phyloP scores from a whole-genome alignment of 2,888 invertebrate genomes.

The Baronia brevicornis region DNA sequence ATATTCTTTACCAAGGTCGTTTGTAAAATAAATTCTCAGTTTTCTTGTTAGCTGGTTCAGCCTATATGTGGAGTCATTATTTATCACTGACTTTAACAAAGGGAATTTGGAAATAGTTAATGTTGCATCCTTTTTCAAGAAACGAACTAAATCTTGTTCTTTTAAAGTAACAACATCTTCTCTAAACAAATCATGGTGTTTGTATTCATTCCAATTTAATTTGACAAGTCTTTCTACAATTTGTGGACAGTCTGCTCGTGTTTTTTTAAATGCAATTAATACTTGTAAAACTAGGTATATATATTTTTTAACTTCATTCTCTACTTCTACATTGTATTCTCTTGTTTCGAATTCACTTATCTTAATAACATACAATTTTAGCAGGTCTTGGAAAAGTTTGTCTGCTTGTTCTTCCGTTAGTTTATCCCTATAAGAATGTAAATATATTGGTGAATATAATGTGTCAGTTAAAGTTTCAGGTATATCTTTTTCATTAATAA shows the following conservation, averaged over 20 bases:
- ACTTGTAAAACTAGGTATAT: constrained; percentile 21
- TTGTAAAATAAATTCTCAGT: constrained; percentile 39
- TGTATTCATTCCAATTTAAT: constrained; percentile 24
- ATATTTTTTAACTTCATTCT: constrained; percentile 18
- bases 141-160: constrained; percentile 18
- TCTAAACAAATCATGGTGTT: constrained; percentile 18
- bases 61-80: constrained; percentile 12
- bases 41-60: constrained; percentile 33
- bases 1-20: constrained; percentile 34
- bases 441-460: constrained; percentile 17
- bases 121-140: constrained; percentile 24
- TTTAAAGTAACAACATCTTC: constrained; percentile 17
- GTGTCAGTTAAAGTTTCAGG: constrained; percentile 24
- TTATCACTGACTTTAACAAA: constrained; percentile 7
- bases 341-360: constrained; percentile 22
- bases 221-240: constrained; percentile 29
- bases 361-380: constrained; percentile 26
- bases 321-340: too few relatives aligned
- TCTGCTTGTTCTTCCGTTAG: constrained; percentile 22
- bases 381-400: constrained; percentile 25
- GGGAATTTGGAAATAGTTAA: constrained; percentile 17
- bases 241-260: constrained; percentile 33
- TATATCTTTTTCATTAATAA: constrained; percentile 32
- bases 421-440: constrained; percentile 16
- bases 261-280: constrained; percentile 26